Conservation (phyloP, 2,888 invertebrate species). For the Pycnomerus fuliginosus region DNA sequence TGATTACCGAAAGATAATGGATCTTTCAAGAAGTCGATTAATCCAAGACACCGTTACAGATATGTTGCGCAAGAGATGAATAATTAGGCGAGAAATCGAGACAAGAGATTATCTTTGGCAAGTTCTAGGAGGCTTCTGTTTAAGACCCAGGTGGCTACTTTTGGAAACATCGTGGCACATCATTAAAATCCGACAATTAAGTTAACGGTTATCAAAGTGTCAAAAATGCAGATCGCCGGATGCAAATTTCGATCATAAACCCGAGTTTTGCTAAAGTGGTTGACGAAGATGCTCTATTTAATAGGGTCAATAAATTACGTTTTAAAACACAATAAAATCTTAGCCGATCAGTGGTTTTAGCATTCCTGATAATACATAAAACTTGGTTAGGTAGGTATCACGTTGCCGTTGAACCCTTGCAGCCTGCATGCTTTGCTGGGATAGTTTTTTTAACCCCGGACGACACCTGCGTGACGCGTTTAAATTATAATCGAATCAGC, state of each 20-base stretch:
- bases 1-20: too few relatives aligned
- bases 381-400: slow-evolving; percentile 11
- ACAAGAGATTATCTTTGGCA: too few relatives aligned
- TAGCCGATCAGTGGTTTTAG: slow-evolving; percentile 4
- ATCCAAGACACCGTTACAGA: too few relatives aligned
- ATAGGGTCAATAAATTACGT: slow-evolving; percentile 11
- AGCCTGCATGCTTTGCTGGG: neutral
- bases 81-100: too few relatives aligned
- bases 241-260: slow-evolving; percentile 9
- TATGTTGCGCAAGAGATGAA: too few relatives aligned
- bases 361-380: slow-evolving; percentile 12
- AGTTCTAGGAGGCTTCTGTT: too few relatives aligned
- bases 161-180: too few relatives aligned
- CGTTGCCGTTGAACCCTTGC: slow-evolving; percentile 9
- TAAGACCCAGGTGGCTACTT: too few relatives aligned
- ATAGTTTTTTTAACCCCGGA: slow-evolving; percentile 8
- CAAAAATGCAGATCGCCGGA: slow-evolving; percentile 4
- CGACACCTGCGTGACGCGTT: too few relatives aligned
- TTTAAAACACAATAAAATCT: slow-evolving; percentile 10
- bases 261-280: slow-evolving; percentile 8
- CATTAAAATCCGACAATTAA: slow-evolving; percentile 8
- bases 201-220: slow-evolving; percentile 14
- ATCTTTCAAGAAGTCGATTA: too few relatives aligned
- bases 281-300: slow-evolving; percentile 17
- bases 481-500: too few relatives aligned